Conservation (phyloP, 2,113 vertebrate genomes). For the Lophura nycthemera region DNA sequence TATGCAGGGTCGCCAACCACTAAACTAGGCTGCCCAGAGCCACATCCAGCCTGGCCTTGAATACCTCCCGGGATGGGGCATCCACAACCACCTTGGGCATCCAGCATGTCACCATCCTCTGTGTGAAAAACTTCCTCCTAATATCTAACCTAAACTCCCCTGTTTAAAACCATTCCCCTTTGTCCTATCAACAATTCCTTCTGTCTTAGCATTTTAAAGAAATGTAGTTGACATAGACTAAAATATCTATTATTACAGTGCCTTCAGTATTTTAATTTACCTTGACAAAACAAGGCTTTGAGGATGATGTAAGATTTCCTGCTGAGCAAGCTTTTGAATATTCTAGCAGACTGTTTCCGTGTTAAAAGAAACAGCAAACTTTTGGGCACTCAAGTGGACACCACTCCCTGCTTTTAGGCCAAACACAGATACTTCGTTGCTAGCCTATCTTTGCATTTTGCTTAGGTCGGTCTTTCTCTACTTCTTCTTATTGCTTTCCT, state of each 20-base stretch:
- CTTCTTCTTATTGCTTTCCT: neutral
- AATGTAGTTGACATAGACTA: neutral
- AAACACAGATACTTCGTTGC: neutral
- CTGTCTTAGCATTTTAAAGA: neutral
- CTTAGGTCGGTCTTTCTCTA: neutral
- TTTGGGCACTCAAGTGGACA: neutral
- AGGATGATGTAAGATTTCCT: neutral
- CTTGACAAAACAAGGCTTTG: neutral
- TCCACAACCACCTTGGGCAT: too few relatives aligned
- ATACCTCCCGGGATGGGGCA: too few relatives aligned
- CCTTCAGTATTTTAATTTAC: neutral
- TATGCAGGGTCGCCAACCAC: too few relatives aligned
- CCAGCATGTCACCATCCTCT: too few relatives aligned
- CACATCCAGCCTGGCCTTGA: too few relatives aligned
- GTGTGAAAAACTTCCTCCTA: too few relatives aligned
- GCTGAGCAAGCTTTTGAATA: neutral
- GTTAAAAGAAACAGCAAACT: neutral
- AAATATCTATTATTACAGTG: neutral
- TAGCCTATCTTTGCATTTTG: neutral
- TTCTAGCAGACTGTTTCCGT: neutral
- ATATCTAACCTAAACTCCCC: too few relatives aligned
- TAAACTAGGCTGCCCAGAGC: too few relatives aligned
- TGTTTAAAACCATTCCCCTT: too few relatives aligned
- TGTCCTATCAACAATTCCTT: neutral
- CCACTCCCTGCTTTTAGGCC: rapidly evolving